These are phyloP conservation scores for Shinisaurus crocodilurus DNA, from an alignment of 2,113 vertebrate species.

Conservation along the genomic window DNA sequence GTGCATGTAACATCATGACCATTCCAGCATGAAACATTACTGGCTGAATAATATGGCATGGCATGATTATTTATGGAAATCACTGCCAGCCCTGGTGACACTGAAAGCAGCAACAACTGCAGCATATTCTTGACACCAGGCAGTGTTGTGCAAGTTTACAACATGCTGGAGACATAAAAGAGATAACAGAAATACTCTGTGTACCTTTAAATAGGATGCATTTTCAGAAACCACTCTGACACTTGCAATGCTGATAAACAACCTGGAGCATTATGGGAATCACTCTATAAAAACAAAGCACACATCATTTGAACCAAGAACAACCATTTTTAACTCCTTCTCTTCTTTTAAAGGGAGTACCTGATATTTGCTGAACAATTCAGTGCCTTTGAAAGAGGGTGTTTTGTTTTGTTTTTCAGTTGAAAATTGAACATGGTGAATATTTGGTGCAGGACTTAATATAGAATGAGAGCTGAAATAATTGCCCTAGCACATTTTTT, in stretches of 20 bases:
- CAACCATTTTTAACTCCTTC: neutral
- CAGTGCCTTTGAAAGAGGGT: neutral
- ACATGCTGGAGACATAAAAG: neutral
- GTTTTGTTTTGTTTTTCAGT: neutral
- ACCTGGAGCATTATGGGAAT: neutral
- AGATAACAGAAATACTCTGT: neutral
- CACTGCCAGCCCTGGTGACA: neutral
- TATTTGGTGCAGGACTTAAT: neutral
- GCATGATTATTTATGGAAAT: neutral
- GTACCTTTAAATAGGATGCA: neutral
- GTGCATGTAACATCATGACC: neutral
- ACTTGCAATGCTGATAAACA: neutral
- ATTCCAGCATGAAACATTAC: neutral
- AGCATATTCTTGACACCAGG: neutral
- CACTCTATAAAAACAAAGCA: neutral
- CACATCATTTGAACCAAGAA: neutral
- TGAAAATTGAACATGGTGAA: neutral
- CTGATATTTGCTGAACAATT: neutral
- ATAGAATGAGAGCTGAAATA: neutral
- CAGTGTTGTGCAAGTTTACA: neutral
- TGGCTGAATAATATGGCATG: neutral
- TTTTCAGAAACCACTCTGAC: neutral
- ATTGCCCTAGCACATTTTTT: neutral
- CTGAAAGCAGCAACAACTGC: neutral
- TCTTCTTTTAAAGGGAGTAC: neutral